These are phyloP conservation scores for Autographa gamma DNA, from an alignment of 2,888 invertebrate species.

Conservation along the genomic window DNA sequence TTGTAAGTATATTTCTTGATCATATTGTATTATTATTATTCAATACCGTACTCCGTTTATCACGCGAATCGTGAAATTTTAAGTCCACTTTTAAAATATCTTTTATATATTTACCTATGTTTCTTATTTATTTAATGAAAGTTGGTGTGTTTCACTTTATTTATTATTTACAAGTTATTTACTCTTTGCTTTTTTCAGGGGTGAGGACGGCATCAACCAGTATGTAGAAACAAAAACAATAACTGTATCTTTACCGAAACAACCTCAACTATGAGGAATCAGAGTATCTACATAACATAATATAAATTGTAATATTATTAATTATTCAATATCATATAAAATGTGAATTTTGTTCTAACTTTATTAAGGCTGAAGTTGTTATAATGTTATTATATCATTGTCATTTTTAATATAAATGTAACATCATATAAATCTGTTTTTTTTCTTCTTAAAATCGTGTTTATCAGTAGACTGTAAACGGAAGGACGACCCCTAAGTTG, in stretches of 20 bases:
- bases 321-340: not conserved
- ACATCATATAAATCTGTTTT: too few species aligned
- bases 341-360: not conserved
- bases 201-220: conserved; percentile 93
- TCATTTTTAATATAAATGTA: not conserved
- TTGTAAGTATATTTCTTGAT: conserved; percentile 79
- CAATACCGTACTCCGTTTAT: too few species aligned
- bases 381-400: not conserved
- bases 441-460: too few species aligned
- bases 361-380: conserved; percentile 2
- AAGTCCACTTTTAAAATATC: not conserved
- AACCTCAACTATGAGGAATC: conserved; percentile 67
- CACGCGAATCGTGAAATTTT: too few species aligned
- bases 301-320: not conserved
- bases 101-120: too few species aligned
- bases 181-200: conserved; percentile 85
- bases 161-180: too few species aligned
- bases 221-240: conserved; percentile 95
- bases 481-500: too few species aligned
- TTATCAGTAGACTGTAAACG: too few species aligned
- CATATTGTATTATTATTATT: too few species aligned
- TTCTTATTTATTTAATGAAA: too few species aligned
- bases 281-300: not conserved
- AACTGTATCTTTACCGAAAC: conserved; percentile 90
- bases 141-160: too few species aligned